Conservation (phyloP, 2,888 invertebrate species). For the Smittia sp. region DNA sequence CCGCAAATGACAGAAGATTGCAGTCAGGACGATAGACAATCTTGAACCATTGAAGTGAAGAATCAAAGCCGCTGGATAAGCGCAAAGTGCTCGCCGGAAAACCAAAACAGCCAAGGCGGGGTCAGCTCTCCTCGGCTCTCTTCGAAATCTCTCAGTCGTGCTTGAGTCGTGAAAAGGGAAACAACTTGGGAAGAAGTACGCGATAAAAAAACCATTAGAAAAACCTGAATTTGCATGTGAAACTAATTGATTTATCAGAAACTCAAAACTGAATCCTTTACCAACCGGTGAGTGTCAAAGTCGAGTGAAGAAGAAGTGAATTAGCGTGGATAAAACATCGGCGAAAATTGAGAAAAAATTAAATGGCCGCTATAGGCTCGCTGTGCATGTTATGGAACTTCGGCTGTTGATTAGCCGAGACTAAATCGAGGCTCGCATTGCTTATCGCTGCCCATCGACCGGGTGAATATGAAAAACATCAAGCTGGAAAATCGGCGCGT, state of each 20-base stretch:
- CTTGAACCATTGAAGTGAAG: not conserved
- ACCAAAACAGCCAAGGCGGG: not conserved
- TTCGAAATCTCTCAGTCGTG: not conserved
- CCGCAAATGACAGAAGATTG: too few species aligned
- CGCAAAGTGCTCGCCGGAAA: not conserved
- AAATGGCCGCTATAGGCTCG: slow-evolving; percentile 35
- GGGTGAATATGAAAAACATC: not conserved
- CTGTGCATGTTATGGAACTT: not conserved
- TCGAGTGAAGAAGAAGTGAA: not conserved
- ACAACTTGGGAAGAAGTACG: slow-evolving; percentile 25
- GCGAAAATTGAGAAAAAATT: slow-evolving; percentile 34
- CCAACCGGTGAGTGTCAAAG: slow-evolving; percentile 21
- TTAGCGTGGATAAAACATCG: slow-evolving; percentile 4
- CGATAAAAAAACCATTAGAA: slow-evolving; percentile 3
- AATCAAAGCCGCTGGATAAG: not conserved
- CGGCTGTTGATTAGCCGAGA: not conserved
- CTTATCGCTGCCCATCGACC: too few species aligned
- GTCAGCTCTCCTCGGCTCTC: not conserved
- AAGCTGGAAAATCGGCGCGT: not conserved
- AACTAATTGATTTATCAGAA: slow-evolving; percentile 18
- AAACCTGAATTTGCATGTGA: slow-evolving; percentile 29
- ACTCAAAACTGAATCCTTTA: not conserved
- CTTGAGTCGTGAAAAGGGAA: not conserved
- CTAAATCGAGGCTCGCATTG: too few species aligned
- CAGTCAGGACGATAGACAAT: not conserved